Evolutionary conservation across 2,113 vertebrate species (phyloP).

Genomic region (Triplophysa dalaica): DNA sequence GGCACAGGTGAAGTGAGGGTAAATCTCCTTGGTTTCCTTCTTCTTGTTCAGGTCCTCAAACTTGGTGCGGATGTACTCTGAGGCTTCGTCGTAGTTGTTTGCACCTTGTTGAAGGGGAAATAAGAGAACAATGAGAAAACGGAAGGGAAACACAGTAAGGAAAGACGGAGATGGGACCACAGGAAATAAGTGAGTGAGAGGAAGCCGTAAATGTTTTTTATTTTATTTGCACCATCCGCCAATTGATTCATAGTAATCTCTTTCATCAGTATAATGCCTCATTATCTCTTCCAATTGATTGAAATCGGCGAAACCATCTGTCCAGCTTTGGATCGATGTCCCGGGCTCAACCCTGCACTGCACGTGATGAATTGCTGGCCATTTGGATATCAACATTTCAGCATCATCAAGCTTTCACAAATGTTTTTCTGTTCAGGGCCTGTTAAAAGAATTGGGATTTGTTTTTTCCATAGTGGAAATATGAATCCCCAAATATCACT

Average conservation of each 20-base stretch:
- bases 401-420: background rate
- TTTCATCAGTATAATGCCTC: background rate
- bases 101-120: slow-evolving; percentile 73
- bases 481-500: no score
- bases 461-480: no score
- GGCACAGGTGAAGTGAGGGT: slow-evolving; percentile 97
- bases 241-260: background rate
- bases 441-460: no score
- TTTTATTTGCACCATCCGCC: background rate
- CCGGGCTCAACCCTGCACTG: background rate
- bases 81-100: slow-evolving; percentile 89
- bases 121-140: slow-evolving; percentile 14
- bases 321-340: background rate
- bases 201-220: background rate
- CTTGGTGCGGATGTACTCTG: slow-evolving; percentile 95
- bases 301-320: background rate
- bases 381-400: background rate
- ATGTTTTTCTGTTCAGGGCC: background rate
- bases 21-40: slow-evolving; percentile 99
- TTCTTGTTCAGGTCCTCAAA: slow-evolving; percentile 98
- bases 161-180: background rate
- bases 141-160: background rate
- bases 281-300: background rate
- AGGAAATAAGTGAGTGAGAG: background rate
- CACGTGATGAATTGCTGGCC: background rate